Evolutionary conservation across 2,797 vertebrate genomes (phyloP), one percentile per base, ranked within the genome.

Genomic region (Poeciliopsis paucimaculata): DNA sequence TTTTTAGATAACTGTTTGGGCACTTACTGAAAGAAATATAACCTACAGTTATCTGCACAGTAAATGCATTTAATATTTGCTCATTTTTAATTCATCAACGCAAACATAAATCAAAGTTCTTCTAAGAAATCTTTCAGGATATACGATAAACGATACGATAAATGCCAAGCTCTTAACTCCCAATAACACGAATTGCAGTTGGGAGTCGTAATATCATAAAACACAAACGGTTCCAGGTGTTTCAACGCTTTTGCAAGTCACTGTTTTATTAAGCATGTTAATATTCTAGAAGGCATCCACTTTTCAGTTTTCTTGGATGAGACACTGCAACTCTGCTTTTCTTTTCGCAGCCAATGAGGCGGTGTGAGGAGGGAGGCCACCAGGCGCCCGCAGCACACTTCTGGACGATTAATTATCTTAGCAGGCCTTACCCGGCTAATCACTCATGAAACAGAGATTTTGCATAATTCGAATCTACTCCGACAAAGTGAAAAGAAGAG

Each of bases 401-500:
- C 78, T 76, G 76, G 75, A 87, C 77, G 34, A 90, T 91, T 93
- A 86, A 91, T 93, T 92, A 86, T 90, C 77, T 78, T 68, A 77
- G 86, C 46, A 12, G 39, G 83, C 75, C 73, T 87, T 73, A 84
- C 80, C 71, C 26, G 82, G 76, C 87, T 92, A 91, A 94, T 93
- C 91, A 82, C 87, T 92, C 71, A 88, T 91, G 89, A 86, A 82
- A 93, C 87, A 88, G 87, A 51, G 55, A 74, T 77, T 75, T 16
- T 2, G 78, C 77, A 81, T 84, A 84, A 88, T 85, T 77, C 81
- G 77, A 86, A 91, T 91, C 86, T 77, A 70, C 79, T 77, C 74
- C 16, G 80, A 82, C 75, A 15, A 85, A 87, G 82, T 49, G 77
- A 86, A 86, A 80, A 89, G 86, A 28, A 10, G 68, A 13, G n/a